A percentile compares a stretch with the other conserved stretches of the same genome.
Evolutionary conservation across 2,797 vertebrate species (phyloP).

Genomic region (Ctenopoma kingsleyae): DNA sequence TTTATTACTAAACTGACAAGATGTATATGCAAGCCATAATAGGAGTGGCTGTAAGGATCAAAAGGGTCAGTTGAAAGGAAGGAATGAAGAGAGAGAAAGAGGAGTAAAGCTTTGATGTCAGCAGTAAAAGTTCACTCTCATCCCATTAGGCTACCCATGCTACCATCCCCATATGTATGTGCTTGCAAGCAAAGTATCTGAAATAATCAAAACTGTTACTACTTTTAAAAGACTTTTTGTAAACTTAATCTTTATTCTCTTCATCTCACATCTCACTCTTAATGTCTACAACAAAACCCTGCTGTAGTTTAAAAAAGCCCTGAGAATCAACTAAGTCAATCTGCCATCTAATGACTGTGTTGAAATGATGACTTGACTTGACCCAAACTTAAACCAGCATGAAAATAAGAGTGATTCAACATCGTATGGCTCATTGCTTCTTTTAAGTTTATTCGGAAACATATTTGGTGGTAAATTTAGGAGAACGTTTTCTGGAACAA

Average conservation of each 20-base stretch:
- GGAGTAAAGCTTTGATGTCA: slow-evolving; percentile 71
- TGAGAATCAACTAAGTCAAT: slow-evolving; percentile 1
- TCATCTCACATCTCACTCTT: background rate
- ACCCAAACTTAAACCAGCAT: slow-evolving; percentile 8
- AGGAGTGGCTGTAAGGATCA: slow-evolving; percentile 7
- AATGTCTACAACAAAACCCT: background rate
- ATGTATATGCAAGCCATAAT: background rate
- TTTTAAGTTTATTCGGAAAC: background rate
- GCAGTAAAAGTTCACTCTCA: slow-evolving; percentile 59
- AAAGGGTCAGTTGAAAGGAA: slow-evolving; percentile 33
- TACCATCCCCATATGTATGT: background rate
- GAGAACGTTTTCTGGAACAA: slow-evolving; percentile 13
- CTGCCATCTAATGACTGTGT: slow-evolving; percentile 1
- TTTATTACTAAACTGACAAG: background rate
- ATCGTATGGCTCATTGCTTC: background rate
- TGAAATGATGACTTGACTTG: slow-evolving; percentile 19
- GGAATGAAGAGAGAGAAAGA: slow-evolving; percentile 48
- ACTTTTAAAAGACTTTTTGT: too few species aligned
- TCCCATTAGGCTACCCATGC: slow-evolving; percentile 23
- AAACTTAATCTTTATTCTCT: background rate
- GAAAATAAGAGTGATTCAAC: slow-evolving; percentile 9
- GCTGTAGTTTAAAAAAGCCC: background rate
- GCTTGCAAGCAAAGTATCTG: background rate
- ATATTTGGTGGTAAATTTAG: slow-evolving; percentile 21
- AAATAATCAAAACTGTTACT: background rate